Conservation (phyloP, 2,888 invertebrate species). For the Drepana falcataria region DNA sequence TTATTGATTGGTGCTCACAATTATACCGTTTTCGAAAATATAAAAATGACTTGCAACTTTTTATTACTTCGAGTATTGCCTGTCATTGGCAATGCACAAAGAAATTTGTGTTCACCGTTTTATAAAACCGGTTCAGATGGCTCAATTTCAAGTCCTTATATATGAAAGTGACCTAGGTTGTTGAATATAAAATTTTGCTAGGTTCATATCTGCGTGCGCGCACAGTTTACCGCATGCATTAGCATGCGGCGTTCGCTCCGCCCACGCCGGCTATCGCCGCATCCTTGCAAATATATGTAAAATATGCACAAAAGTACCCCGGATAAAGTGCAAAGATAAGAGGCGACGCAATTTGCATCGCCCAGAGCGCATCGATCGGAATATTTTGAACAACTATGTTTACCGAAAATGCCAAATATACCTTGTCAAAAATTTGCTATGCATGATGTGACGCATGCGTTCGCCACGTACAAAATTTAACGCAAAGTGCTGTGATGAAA, state of each 20-base stretch:
- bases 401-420: slow-evolving; percentile 47
- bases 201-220: slow-evolving; percentile 39
- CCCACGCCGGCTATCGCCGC: slow-evolving; percentile 62
- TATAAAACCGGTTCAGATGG: background rate
- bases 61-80: background rate
- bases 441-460: background rate
- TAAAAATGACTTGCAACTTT: too few relatives aligned
- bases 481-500: too few relatives aligned
- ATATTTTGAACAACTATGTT: slow-evolving; percentile 55
- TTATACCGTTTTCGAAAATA: too few relatives aligned
- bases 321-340: slow-evolving; percentile 73
- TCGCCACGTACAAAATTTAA: background rate
- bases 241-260: slow-evolving; percentile 56
- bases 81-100: background rate
- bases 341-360: slow-evolving; percentile 72
- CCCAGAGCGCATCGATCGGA: slow-evolving; percentile 51
- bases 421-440: slow-evolving; percentile 1
- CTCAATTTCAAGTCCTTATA: slow-evolving; percentile 8
- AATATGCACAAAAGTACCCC: slow-evolving; percentile 72
- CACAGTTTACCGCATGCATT: slow-evolving; percentile 50
- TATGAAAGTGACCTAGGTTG: slow-evolving; percentile 12
- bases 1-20: too few relatives aligned
- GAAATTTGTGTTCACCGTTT: background rate
- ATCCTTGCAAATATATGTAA: slow-evolving; percentile 69
- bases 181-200: slow-evolving; percentile 31